phyloP scores from a whole-genome alignment of 1,140 invertebrate genomes.

The Ladona fulva region DNA sequence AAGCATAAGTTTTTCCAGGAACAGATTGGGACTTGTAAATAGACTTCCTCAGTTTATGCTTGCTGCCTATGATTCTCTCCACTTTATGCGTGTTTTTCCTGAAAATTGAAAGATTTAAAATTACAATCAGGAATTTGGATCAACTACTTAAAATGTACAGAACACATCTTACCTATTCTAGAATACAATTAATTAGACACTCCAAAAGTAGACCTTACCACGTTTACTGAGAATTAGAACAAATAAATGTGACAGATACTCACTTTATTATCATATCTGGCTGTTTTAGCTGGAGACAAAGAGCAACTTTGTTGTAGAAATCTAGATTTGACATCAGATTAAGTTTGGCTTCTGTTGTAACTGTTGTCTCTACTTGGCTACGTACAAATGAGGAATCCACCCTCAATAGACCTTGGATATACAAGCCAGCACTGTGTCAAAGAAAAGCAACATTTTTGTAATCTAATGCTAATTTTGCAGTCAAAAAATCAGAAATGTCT shows the following conservation, averaged over 20 bases:
- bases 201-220: background rate
- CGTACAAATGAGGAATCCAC: conserved; percentile 59
- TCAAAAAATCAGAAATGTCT: too few species aligned
- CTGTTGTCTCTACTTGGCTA: conserved; percentile 57
- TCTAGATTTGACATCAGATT: conserved; percentile 68
- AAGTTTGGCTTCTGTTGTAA: conserved; percentile 60
- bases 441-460: too few species aligned
- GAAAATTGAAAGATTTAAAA: conserved; percentile 28
- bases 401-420: conserved; percentile 54
- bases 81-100: conserved; percentile 58
- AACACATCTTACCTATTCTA: too few species aligned
- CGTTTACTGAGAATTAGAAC: background rate
- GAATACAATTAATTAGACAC: background rate
- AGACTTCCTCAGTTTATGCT: conserved; percentile 51
- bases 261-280: conserved; percentile 56
- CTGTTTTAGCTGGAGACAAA: conserved; percentile 72
- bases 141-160: background rate
- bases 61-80: conserved; percentile 56
- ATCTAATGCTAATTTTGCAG: too few species aligned
- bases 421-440: conserved; percentile 52
- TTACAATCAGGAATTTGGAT: conserved; percentile 17
- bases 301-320: conserved; percentile 63
- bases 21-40: conserved; percentile 40
- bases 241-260: conserved; percentile 24
- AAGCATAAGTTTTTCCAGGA: conserved; percentile 60